Percentiles rank a stretch among this genome's conserved stretches.
phyloP scores from a whole-genome alignment of 2,797 vertebrate genomes.

The Podargus strigoides region DNA sequence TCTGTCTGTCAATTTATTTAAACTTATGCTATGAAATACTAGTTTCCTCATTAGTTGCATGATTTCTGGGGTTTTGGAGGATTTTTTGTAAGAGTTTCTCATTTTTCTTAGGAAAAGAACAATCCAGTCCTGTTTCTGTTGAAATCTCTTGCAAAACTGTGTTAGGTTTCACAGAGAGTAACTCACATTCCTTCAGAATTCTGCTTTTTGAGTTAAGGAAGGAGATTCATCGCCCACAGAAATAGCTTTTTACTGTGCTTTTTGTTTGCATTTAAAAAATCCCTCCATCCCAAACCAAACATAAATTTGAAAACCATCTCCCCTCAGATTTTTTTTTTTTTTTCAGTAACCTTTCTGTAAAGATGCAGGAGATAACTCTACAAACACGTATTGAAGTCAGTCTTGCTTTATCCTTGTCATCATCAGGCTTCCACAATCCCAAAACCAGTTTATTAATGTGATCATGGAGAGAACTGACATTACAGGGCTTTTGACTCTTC shows the following conservation, averaged over 20 bases:
- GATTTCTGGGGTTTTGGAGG: neutral
- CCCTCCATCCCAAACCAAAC: neutral
- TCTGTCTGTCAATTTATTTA: neutral
- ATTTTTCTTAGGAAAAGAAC: neutral
- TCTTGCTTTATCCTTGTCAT: neutral
- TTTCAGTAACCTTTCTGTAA: neutral
- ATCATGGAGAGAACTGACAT: neutral
- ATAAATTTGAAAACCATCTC: neutral
- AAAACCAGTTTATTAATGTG: neutral
- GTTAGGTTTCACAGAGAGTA: neutral
- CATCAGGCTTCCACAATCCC: neutral
- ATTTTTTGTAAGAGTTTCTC: neutral
- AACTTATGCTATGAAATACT: neutral
- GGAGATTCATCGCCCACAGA: neutral
- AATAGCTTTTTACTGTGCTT: neutral
- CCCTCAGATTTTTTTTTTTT: neutral
- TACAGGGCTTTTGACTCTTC: neutral
- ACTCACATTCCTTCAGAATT: neutral
- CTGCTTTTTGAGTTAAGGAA: neutral
- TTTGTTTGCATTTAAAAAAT: neutral
- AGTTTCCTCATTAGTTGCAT: neutral
- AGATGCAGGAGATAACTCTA: neutral
- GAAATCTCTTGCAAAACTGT: neutral
- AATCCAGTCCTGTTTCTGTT: neutral
- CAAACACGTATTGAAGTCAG: neutral